Conservation (phyloP, 2,113 vertebrate species). For the Myrmophylax atrothorax region DNA sequence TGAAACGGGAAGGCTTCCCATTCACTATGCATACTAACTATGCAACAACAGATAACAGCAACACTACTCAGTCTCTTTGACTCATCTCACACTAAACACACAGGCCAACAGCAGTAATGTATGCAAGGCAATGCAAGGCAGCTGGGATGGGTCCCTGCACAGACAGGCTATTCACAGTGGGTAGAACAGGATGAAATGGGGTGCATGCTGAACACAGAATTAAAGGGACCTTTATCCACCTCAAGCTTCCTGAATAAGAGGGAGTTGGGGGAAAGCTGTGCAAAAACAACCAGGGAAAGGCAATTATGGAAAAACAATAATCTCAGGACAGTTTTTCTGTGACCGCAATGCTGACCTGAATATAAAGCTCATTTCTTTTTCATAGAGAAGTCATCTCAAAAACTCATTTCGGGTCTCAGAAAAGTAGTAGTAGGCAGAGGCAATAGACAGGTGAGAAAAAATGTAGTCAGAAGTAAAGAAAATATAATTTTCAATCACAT, state of each 20-base stretch:
- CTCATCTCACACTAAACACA: not conserved
- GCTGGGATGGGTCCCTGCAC: not conserved
- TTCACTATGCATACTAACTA: not conserved
- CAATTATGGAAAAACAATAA: slow-evolving; percentile 22
- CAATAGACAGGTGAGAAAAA: not conserved
- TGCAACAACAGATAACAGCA: not conserved
- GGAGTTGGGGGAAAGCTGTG: not conserved
- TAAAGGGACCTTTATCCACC: not conserved
- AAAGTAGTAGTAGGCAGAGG: not conserved
- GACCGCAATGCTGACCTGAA: not conserved
- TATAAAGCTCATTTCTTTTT: slow-evolving; percentile 17
- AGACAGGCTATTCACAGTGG: not conserved
- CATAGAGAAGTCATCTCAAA: not conserved
- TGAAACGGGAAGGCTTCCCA: not conserved
- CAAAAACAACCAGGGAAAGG: not conserved
- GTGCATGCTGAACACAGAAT: fast-evolving
- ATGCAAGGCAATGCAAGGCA: not conserved
- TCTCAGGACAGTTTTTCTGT: not conserved
- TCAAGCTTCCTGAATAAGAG: not conserved
- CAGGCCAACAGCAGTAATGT: no score
- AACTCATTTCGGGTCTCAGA: not conserved
- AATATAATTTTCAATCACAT: not conserved
- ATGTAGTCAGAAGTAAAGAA: not conserved
- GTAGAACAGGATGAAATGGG: not conserved
- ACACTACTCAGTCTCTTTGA: not conserved